Evolutionary conservation across 1,140 invertebrate genomes (phyloP).

Genomic region (Rhopalosiphum maidis): DNA sequence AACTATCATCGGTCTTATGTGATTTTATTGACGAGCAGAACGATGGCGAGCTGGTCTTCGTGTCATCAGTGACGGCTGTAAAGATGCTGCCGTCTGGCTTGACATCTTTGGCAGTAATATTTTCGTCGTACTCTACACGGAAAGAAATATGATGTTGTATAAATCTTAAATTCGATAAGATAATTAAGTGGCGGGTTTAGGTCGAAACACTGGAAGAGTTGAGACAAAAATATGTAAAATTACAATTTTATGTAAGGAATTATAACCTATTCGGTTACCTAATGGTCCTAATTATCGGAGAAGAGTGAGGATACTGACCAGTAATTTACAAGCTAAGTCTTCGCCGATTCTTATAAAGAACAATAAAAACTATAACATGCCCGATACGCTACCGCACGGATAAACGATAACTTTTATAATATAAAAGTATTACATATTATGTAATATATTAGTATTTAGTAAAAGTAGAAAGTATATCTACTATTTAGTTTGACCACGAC

Average conservation of each 20-base stretch:
- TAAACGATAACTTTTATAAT: neutral
- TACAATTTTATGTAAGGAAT: too few relatives aligned
- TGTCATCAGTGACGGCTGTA: constrained; percentile 11
- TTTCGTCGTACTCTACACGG: constrained; percentile 11
- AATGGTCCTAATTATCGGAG: too few relatives aligned
- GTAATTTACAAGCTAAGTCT: too few relatives aligned
- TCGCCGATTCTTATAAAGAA: neutral
- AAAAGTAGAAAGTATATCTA: too few relatives aligned
- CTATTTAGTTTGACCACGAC: neutral
- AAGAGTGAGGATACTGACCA: too few relatives aligned
- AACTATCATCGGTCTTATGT: constrained; percentile 25
- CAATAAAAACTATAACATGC: too few relatives aligned
- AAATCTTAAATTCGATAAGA: neutral
- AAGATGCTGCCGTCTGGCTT: constrained; percentile 21
- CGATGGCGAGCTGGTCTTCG: constrained; percentile 42
- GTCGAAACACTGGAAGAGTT: too few relatives aligned
- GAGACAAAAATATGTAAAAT: too few relatives aligned
- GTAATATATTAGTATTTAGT: too few relatives aligned
- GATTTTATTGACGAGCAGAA: constrained; percentile 33
- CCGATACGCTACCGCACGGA: too few relatives aligned
- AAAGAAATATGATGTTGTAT: neutral
- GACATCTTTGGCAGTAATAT: neutral
- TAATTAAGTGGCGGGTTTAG: neutral
- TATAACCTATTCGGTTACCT: too few relatives aligned
- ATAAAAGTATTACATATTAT: too few relatives aligned